Evolutionary conservation across 1,140 invertebrate genomes (phyloP).

Genomic region (Nasonia vitripennis): DNA sequence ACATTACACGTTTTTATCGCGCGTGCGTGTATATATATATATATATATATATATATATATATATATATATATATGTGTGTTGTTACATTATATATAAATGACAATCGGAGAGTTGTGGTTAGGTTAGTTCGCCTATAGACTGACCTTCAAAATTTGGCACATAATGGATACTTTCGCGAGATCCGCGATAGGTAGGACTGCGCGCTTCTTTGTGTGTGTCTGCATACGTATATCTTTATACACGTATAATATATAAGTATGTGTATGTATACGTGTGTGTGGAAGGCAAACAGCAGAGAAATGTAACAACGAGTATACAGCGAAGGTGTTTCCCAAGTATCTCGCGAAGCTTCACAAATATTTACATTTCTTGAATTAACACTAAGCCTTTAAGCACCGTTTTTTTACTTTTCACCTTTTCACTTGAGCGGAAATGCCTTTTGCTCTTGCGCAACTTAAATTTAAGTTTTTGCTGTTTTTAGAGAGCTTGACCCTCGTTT

Average conservation of each 20-base stretch:
- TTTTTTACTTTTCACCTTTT: not conserved
- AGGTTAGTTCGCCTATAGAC: conserved; percentile 38
- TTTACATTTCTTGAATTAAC: conserved; percentile 46
- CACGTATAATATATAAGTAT: not conserved
- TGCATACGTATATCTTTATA: not conserved
- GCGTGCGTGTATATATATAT: not conserved
- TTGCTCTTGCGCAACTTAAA: conserved; percentile 38
- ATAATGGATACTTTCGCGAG: conserved; percentile 54
- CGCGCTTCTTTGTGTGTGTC: conserved; percentile 6
- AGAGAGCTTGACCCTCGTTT: conserved; percentile 43
- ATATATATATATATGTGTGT: not conserved
- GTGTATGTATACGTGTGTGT: not conserved
- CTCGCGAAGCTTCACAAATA: conserved; percentile 30
- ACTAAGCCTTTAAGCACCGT: conserved; percentile 36
- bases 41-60: not conserved
- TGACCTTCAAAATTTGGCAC: conserved; percentile 57
- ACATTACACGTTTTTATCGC: not conserved
- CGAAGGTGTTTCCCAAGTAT: not conserved
- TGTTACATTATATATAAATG: not conserved
- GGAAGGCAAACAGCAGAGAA: conserved; percentile 42
- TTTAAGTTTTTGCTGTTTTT: conserved; percentile 5
- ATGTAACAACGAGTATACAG: conserved; percentile 19
- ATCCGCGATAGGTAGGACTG: conserved; percentile 42
- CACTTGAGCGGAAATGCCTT: conserved; percentile 25
- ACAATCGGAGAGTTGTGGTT: conserved; percentile 26